Conservation (phyloP, 2,888 invertebrate species). For the Onthophagus sagittarius region DNA sequence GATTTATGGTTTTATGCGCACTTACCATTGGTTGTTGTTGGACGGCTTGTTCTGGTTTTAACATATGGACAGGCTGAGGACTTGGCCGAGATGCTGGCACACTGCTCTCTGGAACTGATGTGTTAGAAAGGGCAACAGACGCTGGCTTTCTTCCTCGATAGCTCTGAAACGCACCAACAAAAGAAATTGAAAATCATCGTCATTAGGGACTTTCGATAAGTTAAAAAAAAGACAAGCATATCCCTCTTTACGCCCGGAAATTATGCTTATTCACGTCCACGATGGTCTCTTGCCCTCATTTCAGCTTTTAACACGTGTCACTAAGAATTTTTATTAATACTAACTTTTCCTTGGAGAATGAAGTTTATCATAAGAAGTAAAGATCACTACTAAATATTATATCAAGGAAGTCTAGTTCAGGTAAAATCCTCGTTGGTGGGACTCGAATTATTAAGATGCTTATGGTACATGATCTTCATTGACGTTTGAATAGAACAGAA, state of each 20-base stretch:
- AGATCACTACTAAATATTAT: not conserved
- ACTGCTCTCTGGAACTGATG: slow-evolving; percentile 36
- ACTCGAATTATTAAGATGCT: not conserved
- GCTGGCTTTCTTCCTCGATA: slow-evolving; percentile 48
- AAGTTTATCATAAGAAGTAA: not conserved
- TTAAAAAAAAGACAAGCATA: not conserved
- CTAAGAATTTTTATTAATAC: too few relatives aligned
- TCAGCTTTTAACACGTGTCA: not conserved
- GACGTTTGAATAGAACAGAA: slow-evolving; percentile 4
- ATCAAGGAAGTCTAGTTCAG: not conserved
- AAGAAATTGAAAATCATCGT: slow-evolving; percentile 13
- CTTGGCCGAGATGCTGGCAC: slow-evolving; percentile 43
- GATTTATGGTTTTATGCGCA: slow-evolving; percentile 3
- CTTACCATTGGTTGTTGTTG: slow-evolving; percentile 49
- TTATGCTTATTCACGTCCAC: not conserved
- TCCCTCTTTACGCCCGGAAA: not conserved
- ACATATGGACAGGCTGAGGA: slow-evolving; percentile 40
- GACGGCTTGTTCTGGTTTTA: slow-evolving; percentile 42
- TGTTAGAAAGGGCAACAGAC: slow-evolving; percentile 38
- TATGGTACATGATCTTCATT: slow-evolving; percentile 3
- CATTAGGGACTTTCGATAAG: not conserved
- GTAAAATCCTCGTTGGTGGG: not conserved
- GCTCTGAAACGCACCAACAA: slow-evolving; percentile 37
- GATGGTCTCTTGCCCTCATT: not conserved
- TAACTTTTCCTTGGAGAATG: not conserved